Base-by-base conservation (phyloP, 2,888 invertebrate species). In the Selenia dentaria region DNA sequence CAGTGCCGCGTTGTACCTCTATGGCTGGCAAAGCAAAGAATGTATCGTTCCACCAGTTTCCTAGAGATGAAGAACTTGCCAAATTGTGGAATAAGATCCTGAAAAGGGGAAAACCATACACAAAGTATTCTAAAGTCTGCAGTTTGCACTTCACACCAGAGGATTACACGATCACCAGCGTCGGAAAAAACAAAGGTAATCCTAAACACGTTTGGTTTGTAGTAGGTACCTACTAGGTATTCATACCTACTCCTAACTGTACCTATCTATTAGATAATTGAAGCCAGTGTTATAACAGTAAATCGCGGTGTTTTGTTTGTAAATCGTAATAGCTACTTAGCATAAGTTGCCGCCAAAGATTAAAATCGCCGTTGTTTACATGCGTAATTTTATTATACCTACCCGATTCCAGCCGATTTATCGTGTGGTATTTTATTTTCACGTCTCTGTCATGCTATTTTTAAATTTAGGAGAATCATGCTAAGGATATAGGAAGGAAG, bases 41-140 rank as follows among this genome's bases (percentile, higher is more conserved):
- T 54, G 91, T 91, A 32, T 88, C 88, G 1, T 91, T 91, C 52
- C 91, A 91, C 39, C 89, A 88, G 50, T 91, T 91, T 59, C 91
- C 91, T 0, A 67, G 86, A 2, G 89, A 91, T 24, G 83, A 83
- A 32, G 81, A 79, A 45, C 68, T 91, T 2, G 91, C 89, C 1
- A 79, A 78, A 59, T 58, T 83, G 6, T 91, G 91, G 91, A 91
- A 91, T 64, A 70, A 76, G 41, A 83, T 91, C 40, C 59, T 91
- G 1, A 91, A 88, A 64, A 67, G 91, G 57, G 89, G 90, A 26
- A 91, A 91, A 64, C 91, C 91, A 0, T 88, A 88, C 49, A 91
- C 91, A 0, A 91, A 90, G 57, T 91, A 91, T 59, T 91, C 91
- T 1, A 91, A 91, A 83, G 91, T 91, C 14, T 91, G 91, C 60